phyloP scores from a whole-genome alignment of 2,113 vertebrate species.

The Trematocara zebra region DNA sequence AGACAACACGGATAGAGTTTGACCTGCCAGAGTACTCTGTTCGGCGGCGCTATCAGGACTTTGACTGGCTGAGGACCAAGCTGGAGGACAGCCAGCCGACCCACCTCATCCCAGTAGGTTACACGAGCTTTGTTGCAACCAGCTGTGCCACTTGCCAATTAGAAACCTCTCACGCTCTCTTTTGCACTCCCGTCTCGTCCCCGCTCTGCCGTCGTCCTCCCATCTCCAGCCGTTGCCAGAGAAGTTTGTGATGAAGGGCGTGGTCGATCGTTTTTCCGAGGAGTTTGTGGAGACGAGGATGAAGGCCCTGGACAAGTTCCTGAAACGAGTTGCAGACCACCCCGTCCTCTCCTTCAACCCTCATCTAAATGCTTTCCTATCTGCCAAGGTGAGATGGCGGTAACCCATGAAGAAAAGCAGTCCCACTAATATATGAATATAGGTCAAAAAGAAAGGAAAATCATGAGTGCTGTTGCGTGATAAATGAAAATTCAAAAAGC shows the following conservation, averaged over 20 bases:
- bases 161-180: not conserved
- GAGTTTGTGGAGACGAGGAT: slow-evolving; percentile 96
- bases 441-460: not conserved
- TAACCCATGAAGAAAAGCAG: not conserved
- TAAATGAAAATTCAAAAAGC: not conserved
- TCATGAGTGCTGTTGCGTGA: not conserved
- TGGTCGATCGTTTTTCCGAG: slow-evolving; percentile 97
- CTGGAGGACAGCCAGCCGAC: slow-evolving; percentile 96
- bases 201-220: accelerated
- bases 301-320: slow-evolving; percentile 95
- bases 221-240: slow-evolving; percentile 86
- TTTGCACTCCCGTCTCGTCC: not conserved
- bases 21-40: slow-evolving; percentile 93
- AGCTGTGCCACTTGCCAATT: not conserved
- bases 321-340: slow-evolving; percentile 93
- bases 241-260: slow-evolving; percentile 98
- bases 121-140: not conserved
- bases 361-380: slow-evolving; percentile 88
- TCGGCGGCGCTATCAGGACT: slow-evolving; percentile 94
- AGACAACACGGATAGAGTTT: slow-evolving; percentile 93
- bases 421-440: not conserved
- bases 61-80: slow-evolving; percentile 93
- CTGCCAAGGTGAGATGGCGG: slow-evolving; percentile 80
- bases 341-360: slow-evolving; percentile 96
- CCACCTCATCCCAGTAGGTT: slow-evolving; percentile 96